Evolutionary conservation across 2,888 invertebrate genomes (phyloP), one percentile per base, ranked within the genome.

Genomic region (Nasonovia ribisnigri): DNA sequence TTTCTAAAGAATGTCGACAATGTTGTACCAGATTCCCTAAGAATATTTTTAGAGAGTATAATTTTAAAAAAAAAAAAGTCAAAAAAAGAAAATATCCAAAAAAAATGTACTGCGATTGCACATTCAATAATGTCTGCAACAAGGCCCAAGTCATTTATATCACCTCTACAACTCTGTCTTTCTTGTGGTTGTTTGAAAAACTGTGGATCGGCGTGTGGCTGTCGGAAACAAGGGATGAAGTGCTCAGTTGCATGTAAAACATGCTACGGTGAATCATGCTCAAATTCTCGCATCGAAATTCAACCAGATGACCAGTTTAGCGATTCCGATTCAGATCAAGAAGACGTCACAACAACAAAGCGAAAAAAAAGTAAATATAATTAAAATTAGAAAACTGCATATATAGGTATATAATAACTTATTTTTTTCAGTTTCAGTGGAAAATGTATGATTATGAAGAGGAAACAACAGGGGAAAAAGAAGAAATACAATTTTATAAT

Each of bases 1-100:
- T 94, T 95, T 94, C 94, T 95, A 94, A 95, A 95, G 91, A 94
- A 95, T 94, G 95, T 95, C 13, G 89, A 91, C 36, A 90, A 36
- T 48, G 88, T 88, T 88, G 88, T 88, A 88, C 88, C 48, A 3
- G 36, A 88, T 51, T n/a, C 88, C 84, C 84, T 84, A 84, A 84
- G 42, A 84, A 84, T 84, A 84, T 84, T 84, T 84, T 84, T 42
- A 29, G 29, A 84, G 36, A 51, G 88, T 88, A 51, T 88, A 48
- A 88, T 51, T 36, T 48, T n/a, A 8, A 51, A 51, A 88, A 88
- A 88, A 42, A 86, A 87, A 88, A 88, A 88, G 51, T 51, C 16
- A 46, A 29, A 43, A 86, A 48, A 48, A 87, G 24, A 51, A 51
- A 86, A 86, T 4, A 43, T 46, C 84, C 0, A 11, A 46, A 86